Base-by-base conservation (phyloP, 2,797 vertebrate genomes). In the Xiphophorus birchmanni region DNA sequence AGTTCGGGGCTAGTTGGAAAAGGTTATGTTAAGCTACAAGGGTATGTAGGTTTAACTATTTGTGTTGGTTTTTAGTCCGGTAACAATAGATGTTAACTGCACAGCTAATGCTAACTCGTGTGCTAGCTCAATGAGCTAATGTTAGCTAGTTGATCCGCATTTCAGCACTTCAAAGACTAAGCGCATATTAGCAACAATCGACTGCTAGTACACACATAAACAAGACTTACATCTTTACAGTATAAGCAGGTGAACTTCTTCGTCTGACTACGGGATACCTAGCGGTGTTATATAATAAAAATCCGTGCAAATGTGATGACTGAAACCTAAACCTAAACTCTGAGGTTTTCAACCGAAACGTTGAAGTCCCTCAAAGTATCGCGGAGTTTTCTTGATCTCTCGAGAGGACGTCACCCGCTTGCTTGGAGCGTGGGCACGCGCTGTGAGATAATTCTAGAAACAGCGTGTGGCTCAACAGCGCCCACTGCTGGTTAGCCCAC, bases 151-250 rank as follows among this genome's bases (percentile, higher is more conserved):
- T 42, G 84, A 71, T 65, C 58, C 78, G 69, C 81, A 76, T 48
- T 76, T 67, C 9, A 67, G 29, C 52, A 74, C 40, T 50, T 13
- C 37, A 45, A 50, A 32, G 56, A 81, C 73, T 76, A 65, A n/a
- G 35, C 63, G 76, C 35, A 42, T 23, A 1, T 78, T 52, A 73
- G 65, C 78, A 8, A 71, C 54, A 3, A 45, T 21, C 5, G 29
- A 47, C 35, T 80, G 35, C 40, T n/a, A 37, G 35, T 7, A 42
- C 18, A 52, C 29, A 79, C 2, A 37, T 77, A 87, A 37, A 8
- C 10, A 79, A 84, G 0, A 94, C 94, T 95, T 95, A 95, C 94
- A 93, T 95, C 40, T 89, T 87, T 26, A 74, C 78, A 47, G 79
- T 84, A 86, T 84, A 75, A 75, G 56, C 76, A 81, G 74, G 71